Percentiles rank a stretch among this genome's conserved stretches.
phyloP scores from a whole-genome alignment of 2,888 invertebrate species.

The Bedellia somnulentella region DNA sequence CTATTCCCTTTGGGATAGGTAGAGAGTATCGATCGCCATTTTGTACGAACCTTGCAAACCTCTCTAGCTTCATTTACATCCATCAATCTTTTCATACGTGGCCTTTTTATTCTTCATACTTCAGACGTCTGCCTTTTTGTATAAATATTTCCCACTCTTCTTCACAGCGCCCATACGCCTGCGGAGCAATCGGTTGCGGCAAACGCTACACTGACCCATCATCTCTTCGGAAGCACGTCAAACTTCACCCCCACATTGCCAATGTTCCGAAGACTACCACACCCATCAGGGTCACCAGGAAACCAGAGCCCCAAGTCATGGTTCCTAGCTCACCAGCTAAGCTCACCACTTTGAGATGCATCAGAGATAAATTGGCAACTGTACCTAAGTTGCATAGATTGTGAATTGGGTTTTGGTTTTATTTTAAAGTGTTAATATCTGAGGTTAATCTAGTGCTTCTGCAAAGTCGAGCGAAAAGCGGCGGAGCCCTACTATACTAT shows the following conservation, averaged over 20 bases:
- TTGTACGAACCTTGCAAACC: too few relatives aligned
- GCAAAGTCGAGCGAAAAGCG: too few relatives aligned
- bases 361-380: constrained; percentile 37
- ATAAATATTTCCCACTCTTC: too few relatives aligned
- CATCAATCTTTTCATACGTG: too few relatives aligned
- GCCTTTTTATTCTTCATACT: too few relatives aligned
- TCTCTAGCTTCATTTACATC: too few relatives aligned
- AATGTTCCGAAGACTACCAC: constrained; percentile 40
- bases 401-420: constrained; percentile 11
- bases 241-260: constrained; percentile 68
- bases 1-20: too few relatives aligned
- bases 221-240: constrained; percentile 89
- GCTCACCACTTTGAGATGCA: constrained; percentile 37
- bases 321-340: constrained; percentile 50
- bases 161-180: constrained; percentile 87
- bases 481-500: too few relatives aligned
- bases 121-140: too few relatives aligned
- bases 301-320: constrained; percentile 29
- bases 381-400: constrained; percentile 37
- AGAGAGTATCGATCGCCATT: too few relatives aligned
- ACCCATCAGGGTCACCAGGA: constrained; percentile 26
- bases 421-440: too few relatives aligned
- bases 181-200: constrained; percentile 82
- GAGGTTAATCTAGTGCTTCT: too few relatives aligned
- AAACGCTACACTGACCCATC: constrained; percentile 95